Percentiles rank a stretch among this genome's conserved stretches.
phyloP scores from a whole-genome alignment of 1,140 invertebrate species.

The Alviniconcha marisindica region DNA sequence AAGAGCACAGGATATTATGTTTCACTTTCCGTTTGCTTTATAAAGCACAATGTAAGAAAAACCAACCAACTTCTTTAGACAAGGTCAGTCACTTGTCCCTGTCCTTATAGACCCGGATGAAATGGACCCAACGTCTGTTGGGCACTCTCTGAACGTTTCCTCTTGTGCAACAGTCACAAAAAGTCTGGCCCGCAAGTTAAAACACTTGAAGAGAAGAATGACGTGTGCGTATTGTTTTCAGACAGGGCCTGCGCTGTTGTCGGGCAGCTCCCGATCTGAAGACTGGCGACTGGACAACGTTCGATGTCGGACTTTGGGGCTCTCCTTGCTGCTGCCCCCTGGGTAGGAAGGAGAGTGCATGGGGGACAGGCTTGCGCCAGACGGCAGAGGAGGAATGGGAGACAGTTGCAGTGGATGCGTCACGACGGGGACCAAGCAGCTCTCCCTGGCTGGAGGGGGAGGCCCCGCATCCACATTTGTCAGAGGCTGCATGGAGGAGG shows the following conservation, averaged over 20 bases:
- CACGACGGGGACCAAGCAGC: neutral
- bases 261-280: slow-evolving; percentile 1
- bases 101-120: no score
- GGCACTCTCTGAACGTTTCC: no score
- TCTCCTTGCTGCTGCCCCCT: neutral
- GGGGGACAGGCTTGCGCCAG: neutral
- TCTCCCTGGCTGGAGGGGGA: neutral
- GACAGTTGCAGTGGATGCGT: slow-evolving; percentile 28
- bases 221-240: slow-evolving; percentile 38
- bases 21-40: neutral
- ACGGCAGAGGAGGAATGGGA: slow-evolving; percentile 24
- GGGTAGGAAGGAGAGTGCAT: slow-evolving; percentile 3
- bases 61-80: neutral
- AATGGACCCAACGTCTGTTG: no score
- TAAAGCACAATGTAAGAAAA: slow-evolving; percentile 12
- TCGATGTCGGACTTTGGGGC: slow-evolving; percentile 35
- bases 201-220: neutral
- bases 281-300: slow-evolving; percentile 33
- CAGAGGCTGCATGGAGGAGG: slow-evolving; percentile 13
- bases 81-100: no score
- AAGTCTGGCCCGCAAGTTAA: neutral
- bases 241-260: slow-evolving; percentile 18
- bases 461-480: slow-evolving; percentile 1
- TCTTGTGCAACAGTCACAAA: no score
- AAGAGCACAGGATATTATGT: neutral